A percentile compares a stretch with the other conserved stretches of the same genome.
Conservation (phyloP, 53 echinoderm and acorn worm genomes). For the Holothuria scabra region DNA sequence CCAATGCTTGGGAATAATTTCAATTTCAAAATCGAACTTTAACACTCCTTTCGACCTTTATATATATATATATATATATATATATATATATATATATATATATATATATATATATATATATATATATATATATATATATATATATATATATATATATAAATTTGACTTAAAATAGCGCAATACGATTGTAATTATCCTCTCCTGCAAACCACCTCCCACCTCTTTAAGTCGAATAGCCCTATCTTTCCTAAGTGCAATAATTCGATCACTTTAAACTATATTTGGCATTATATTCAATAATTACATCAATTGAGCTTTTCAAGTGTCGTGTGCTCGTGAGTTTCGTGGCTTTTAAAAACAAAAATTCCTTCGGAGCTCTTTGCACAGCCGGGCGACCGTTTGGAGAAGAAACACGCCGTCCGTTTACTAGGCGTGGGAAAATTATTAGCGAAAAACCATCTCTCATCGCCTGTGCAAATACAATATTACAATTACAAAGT, state of each 20-base stretch:
- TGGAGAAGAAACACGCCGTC: constrained; percentile 2
- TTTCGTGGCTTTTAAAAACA: constrained; percentile 33
- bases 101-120: too few species aligned
- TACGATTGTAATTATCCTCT: too few species aligned
- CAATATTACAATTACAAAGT: constrained; percentile 31
- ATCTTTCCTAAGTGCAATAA: constrained; percentile 31
- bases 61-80: too few species aligned
- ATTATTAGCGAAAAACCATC: background rate
- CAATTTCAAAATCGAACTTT: too few species aligned
- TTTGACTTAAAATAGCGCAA: too few species aligned
- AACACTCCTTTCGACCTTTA: too few species aligned
- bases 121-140: too few species aligned
- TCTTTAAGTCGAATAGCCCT: constrained; percentile 18
- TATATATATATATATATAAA: too few species aligned
- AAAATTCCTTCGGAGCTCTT: constrained; percentile 32
- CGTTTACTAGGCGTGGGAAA: constrained; percentile 37
- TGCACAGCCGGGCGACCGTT: constrained; percentile 31
- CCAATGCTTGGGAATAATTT: too few species aligned
- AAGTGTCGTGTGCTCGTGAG: constrained; percentile 39
- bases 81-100: too few species aligned
- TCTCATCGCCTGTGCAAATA: constrained; percentile 30
- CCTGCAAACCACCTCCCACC: background rate
- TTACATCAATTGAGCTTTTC: constrained; percentile 34
- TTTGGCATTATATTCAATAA: constrained; percentile 37
- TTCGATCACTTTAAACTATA: constrained; percentile 21